phyloP scores from a whole-genome alignment of 2,888 invertebrate species.

The Keiferia lycopersicella region DNA sequence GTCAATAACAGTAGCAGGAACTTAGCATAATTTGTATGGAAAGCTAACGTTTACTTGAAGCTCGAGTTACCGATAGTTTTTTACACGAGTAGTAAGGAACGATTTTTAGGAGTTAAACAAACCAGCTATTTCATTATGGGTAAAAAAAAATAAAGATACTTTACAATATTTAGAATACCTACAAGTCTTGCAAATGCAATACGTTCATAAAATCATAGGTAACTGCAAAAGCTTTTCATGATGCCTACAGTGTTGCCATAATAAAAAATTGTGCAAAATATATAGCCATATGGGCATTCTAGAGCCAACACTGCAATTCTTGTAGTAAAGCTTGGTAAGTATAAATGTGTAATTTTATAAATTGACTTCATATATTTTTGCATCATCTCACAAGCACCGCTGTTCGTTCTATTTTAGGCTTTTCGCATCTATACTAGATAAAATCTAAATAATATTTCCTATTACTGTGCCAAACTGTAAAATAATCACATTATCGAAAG shows the following conservation, averaged over 20 bases:
- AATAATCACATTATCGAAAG: conserved; percentile 47
- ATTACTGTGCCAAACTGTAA: conserved; percentile 71
- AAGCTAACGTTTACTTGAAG: conserved; percentile 48
- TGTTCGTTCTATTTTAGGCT: conserved; percentile 77
- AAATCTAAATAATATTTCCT: conserved; percentile 51
- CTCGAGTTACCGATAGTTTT: conserved; percentile 51
- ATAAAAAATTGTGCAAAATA: neutral
- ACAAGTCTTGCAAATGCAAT: neutral
- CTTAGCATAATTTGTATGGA: conserved; percentile 43
- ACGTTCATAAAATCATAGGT: neutral
- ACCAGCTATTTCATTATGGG: neutral
- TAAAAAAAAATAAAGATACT: too few relatives aligned
- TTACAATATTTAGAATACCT: too few relatives aligned
- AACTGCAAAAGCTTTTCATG: neutral
- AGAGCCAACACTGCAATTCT: conserved; percentile 2
- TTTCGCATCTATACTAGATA: conserved; percentile 45
- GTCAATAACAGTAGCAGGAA: conserved; percentile 60
- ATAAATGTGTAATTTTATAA: conserved; percentile 23
- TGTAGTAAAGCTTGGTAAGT: conserved; percentile 23
- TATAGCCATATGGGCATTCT: neutral
- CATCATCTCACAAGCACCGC: conserved; percentile 69
- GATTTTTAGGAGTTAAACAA: neutral
- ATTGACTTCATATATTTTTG: conserved; percentile 59
- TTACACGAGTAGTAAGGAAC: conserved; percentile 47
- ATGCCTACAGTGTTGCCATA: neutral